Base-by-base conservation (phyloP, 2,113 vertebrate species). In the Puma concolor region DNA sequence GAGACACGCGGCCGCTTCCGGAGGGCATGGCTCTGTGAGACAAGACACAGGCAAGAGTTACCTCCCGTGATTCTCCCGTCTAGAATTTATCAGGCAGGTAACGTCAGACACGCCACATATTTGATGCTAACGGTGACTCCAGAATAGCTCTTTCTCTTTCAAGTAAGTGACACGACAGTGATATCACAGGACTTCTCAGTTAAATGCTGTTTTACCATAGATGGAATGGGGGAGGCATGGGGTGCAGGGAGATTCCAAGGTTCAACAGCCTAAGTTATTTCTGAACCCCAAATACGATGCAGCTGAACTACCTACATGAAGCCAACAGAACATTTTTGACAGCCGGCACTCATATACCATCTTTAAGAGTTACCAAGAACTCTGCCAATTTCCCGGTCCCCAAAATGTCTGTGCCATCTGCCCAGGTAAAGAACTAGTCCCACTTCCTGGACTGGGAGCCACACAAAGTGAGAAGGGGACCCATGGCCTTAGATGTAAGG, bases 1-100 rank as follows among this genome's bases (percentile, higher is more conserved):
- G 88, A 99, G 52, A 69, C 99, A 99, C 10, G 97, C 99, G 0
- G 99, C 99, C 0, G 99, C 99, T 64, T 98, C 99, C 14, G 99
- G 98, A 14, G 99, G 99, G 95, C 99, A 99, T 0, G 98, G 98
- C 98, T 98, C 99, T 99, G 67, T 48, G 1, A 86, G 0, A 88
- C 0, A 4, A 54, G 21, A 76, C 0, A 96, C 33, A 11, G 48
- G 12, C 0, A 14, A n/a, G 1, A 2, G 71, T 33, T 29, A 52
- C 23, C 41, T 0, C 0, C 1, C 0, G 41, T 0, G 33, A 0
- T 12, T 17, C 4, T 15, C 38, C 79, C 3, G 36, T 1, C 76
- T 3, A 27, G 38, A 14, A 7, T 1, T 31, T 1, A 2, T 2
- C 72, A 5, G 50, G 50, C 50, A 54, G 10, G 2, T 13, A 10